Conservation (phyloP, 2,888 invertebrate species). For the Muscina levida region DNA sequence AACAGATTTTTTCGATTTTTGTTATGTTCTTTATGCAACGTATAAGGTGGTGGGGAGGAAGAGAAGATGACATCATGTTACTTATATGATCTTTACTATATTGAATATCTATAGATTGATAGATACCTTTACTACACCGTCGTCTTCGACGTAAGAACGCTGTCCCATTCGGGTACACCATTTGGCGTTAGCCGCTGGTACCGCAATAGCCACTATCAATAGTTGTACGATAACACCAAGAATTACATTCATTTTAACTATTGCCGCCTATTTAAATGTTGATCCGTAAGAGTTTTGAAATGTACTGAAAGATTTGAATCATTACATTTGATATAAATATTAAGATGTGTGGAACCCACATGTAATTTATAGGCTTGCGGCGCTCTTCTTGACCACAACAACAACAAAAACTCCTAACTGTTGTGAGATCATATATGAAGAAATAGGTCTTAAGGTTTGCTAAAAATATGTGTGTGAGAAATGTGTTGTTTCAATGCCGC, state of each 20-base stretch:
- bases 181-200: not conserved
- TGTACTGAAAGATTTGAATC: slow-evolving; percentile 2
- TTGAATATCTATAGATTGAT: not conserved
- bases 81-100: not conserved
- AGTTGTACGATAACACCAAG: not conserved
- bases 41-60: not conserved
- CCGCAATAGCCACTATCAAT: not conserved
- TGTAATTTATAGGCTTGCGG: not conserved
- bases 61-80: not conserved
- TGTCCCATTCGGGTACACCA: not conserved
- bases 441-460: no score
- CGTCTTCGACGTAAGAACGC: not conserved
- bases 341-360: not conserved
- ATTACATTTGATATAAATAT: slow-evolving; percentile 22
- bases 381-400: not conserved
- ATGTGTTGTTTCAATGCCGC: no score
- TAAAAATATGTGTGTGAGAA: no score
- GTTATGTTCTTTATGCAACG: slow-evolving; percentile 6
- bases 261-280: not conserved
- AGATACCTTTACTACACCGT: not conserved
- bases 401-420: not conserved
- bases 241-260: not conserved
- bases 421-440: not conserved
- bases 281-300: not conserved
- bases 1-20: not conserved